phyloP scores from a whole-genome alignment of 2,888 invertebrate species.

The Cataglyphis cursor region DNA sequence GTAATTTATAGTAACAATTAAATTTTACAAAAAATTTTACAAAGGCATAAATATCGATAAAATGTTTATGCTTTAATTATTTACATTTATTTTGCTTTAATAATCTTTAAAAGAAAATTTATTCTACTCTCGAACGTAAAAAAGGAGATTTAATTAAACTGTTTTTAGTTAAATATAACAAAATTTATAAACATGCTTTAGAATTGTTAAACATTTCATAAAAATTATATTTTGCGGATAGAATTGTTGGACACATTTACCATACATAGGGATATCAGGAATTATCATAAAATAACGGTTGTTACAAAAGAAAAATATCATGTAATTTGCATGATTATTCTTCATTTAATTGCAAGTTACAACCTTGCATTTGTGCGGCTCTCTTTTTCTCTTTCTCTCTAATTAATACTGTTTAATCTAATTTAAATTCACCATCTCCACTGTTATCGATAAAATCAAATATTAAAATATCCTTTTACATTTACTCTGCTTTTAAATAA shows the following conservation, averaged over 20 bases:
- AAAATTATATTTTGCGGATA: neutral
- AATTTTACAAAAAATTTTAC: constrained; percentile 1
- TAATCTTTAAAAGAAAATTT: neutral
- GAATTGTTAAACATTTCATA: neutral
- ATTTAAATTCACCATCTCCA: neutral
- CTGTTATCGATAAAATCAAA: neutral
- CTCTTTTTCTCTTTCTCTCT: too few species aligned
- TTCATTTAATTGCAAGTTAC: neutral
- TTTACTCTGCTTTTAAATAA: neutral
- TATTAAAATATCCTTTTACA: neutral
- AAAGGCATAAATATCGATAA: neutral
- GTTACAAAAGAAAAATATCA: constrained; percentile 7
- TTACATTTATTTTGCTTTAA: neutral
- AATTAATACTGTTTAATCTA: neutral
- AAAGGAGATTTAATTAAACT: neutral
- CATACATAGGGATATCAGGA: neutral
- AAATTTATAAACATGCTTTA: constrained; percentile 2
- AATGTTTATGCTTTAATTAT: neutral
- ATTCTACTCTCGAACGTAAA: neutral
- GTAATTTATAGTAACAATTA: neutral
- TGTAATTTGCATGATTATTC: neutral
- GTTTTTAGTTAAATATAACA: neutral
- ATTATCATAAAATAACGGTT: constrained; percentile 16
- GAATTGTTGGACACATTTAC: constrained; percentile 4
- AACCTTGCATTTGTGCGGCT: neutral